Evolutionary conservation across 2,888 invertebrate genomes (phyloP), one percentile per base, ranked within the genome.

Genomic region (Cheilosia soror): DNA sequence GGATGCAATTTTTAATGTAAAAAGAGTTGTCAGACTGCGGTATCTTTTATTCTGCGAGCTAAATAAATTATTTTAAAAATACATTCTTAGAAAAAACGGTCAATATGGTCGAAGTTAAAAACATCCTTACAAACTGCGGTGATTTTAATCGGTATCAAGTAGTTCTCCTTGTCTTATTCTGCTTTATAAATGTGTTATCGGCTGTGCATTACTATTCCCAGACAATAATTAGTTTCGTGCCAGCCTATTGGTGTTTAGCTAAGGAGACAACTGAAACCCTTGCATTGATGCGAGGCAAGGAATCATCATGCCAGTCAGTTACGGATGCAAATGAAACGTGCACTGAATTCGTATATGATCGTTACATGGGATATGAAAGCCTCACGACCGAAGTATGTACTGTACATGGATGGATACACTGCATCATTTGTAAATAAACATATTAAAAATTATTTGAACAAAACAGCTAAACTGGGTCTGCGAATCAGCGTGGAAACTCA

Each of bases 121-220:
- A 90, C 37, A 93, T 94, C 90, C 89, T 94, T 37, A 90, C 90
- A 71, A 92, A 93, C 86, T 94, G 93, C 44, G 94, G 94, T 37
- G 93, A 93, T 89, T 94, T 93, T 85, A 92, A 93, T 87, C 92
- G 92, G 62, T 93, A 93, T 88, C 94, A 94, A 89, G 88, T 91
- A 51, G 89, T 94, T 4, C 89, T 94, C 86, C 90, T 94, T 89
- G 84, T 92, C 13, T 89, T 94, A 0, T 94, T 94, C 88, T 93
- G 93, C 71, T 49, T 93, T 5, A 93, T 94, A 77, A 94, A 94
- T 89, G 87, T 94, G 7, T 89, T 94, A 5, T 93, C 94, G 0
- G 93, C 94, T 0, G 93, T 93, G 89, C 94, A 94, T 88, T 94
- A 94, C 89, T 94, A 94, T 88, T 93, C 94, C 7, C 94, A 94